A percentile compares a stretch with the other conserved stretches of the same genome.
These are phyloP conservation scores for Drosophila mayaguana DNA, from an alignment of 2,888 invertebrate species.

Conservation along the genomic window DNA sequence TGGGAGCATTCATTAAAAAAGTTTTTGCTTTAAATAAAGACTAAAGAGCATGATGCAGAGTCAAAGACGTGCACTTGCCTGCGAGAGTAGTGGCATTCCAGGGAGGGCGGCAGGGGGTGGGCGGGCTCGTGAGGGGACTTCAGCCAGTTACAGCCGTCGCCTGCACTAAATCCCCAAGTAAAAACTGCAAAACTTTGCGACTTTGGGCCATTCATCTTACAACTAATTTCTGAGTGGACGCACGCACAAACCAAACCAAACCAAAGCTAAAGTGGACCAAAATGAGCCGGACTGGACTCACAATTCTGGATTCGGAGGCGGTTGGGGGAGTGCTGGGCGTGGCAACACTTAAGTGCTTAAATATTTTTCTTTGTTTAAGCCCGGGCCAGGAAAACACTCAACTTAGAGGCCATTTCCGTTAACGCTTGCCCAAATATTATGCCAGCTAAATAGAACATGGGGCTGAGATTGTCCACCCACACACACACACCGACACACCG, in stretches of 20 bases:
- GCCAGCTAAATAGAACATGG: constrained; percentile 70
- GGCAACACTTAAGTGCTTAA: constrained; percentile 74
- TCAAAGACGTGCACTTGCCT: constrained; percentile 48
- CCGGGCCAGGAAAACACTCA: constrained; percentile 60
- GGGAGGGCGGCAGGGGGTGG: neutral
- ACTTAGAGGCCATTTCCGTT: constrained; percentile 79
- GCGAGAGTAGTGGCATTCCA: neutral
- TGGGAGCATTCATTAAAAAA: constrained; percentile 82
- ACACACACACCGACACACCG: too few relatives aligned
- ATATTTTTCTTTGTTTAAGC: constrained; percentile 75
- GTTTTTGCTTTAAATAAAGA: constrained; percentile 72
- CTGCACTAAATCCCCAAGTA: constrained; percentile 74
- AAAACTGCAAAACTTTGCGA: constrained; percentile 80
- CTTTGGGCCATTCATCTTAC: constrained; percentile 78
- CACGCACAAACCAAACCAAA: constrained; percentile 58
- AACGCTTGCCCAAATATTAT: constrained; percentile 79
- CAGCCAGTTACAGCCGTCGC: constrained; percentile 64
- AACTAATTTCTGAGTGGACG: constrained; percentile 81
- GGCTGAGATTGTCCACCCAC: constrained; percentile 57
- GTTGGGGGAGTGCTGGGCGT: constrained; percentile 6
- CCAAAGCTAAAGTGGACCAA: constrained; percentile 13
- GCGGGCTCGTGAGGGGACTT: neutral
- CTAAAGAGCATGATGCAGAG: constrained; percentile 55
- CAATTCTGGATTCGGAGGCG: neutral
- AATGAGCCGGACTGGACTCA: neutral